These are phyloP conservation scores for Ditylenchus dipsaci DNA, from an alignment of 1,140 invertebrate species.

Conservation along the genomic window DNA sequence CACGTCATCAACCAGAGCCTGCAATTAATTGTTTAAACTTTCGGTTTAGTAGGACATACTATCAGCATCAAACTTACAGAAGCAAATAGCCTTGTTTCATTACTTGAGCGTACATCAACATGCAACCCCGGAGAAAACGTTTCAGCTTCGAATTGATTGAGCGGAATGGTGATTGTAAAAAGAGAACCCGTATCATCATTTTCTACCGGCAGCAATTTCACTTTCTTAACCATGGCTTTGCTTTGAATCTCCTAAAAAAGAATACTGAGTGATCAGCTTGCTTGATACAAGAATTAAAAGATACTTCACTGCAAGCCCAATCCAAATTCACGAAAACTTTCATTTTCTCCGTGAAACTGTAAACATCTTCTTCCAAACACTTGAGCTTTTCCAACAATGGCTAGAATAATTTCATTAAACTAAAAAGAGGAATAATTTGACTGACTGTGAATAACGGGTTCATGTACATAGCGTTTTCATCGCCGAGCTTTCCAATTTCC, in stretches of 20 bases:
- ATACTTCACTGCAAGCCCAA: conserved; percentile 3
- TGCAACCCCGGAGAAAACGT: conserved; percentile 18
- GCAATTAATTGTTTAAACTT: no score
- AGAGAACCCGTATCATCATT: not conserved
- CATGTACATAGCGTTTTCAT: not conserved
- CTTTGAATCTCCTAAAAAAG: not conserved
- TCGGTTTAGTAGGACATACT: no score
- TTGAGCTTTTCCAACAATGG: not conserved
- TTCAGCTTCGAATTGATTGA: conserved; percentile 6
- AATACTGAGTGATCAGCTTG: not conserved
- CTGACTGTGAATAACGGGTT: not conserved
- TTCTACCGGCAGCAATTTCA: not conserved
- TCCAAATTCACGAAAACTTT: conserved; percentile 12
- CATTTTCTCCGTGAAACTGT: conserved; percentile 4
- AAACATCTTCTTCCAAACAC: not conserved
- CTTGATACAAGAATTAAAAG: not conserved
- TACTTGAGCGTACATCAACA: conserved; percentile 20
- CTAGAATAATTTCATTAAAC: not conserved
- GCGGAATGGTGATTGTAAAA: conserved; percentile 24
- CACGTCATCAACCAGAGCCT: conserved; percentile 23
- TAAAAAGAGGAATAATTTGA: conserved; percentile 7
- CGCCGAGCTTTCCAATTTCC: conserved; percentile 7
- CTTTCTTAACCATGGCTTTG: not conserved
- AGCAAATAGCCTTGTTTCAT: conserved; percentile 14
- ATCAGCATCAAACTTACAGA: conserved; percentile 15